These are phyloP conservation scores for Nothoprocta pentlandii DNA, from an alignment of 2,113 vertebrate species.

Conservation along the genomic window DNA sequence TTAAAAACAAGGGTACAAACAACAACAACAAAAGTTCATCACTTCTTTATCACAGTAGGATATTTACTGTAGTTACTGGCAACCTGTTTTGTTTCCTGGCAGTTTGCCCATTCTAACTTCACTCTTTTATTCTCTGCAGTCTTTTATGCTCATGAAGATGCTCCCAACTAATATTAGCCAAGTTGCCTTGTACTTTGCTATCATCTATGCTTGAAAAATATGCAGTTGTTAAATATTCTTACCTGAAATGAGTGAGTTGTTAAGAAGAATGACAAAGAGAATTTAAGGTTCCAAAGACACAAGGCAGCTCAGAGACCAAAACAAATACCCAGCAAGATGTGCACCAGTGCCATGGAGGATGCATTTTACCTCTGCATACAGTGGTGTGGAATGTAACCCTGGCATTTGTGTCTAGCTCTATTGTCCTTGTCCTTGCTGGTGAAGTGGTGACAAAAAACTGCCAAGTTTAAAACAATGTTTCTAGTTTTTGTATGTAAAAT, in stretches of 20 bases:
- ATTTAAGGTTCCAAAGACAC: not conserved
- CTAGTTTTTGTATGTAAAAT: not conserved
- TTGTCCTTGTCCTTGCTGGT: not conserved
- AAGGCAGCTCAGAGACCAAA: not conserved
- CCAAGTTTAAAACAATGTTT: not conserved
- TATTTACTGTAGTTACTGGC: not conserved
- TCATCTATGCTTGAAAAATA: not conserved
- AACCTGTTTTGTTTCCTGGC: slow-evolving; percentile 20
- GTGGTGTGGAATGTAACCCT: not conserved
- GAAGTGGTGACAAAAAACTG: not conserved
- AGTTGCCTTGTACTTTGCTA: not conserved
- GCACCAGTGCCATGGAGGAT: fast-evolving
- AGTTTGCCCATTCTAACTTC: not conserved
- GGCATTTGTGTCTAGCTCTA: not conserved
- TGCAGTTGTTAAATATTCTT: not conserved
- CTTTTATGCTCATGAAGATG: not conserved
- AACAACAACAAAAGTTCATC: not conserved
- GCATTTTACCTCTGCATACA: not conserved
- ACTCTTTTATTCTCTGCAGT: slow-evolving; percentile 32
- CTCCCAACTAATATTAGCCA: not conserved
- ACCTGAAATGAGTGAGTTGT: not conserved
- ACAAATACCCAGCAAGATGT: not conserved
- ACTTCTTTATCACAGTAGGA: slow-evolving; percentile 1
- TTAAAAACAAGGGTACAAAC: not conserved
- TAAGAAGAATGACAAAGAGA: not conserved